Evolutionary conservation across 2,888 invertebrate species (phyloP), one percentile per base, ranked within the genome.

Genomic region (Synergus itoensis): DNA sequence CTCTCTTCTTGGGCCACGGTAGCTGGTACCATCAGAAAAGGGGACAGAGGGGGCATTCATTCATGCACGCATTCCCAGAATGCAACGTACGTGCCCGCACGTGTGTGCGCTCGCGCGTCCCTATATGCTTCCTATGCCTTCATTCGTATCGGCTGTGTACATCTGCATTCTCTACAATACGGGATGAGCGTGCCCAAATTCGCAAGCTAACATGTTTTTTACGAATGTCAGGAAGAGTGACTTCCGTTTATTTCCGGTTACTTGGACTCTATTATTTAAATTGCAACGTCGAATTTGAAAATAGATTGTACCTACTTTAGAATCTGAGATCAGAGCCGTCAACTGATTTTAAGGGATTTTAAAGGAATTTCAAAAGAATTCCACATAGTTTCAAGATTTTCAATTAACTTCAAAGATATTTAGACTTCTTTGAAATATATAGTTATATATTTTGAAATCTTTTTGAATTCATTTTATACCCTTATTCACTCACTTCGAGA

Each of bases 51-150:
- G 87, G 86, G 85, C 89, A 88, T 90, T 90, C 90, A 90, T 90
- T 90, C 90, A 90, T 89, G 86, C 88, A 85, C 87, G 86, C 86
- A 87, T 90, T 90, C 90, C 83, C 87, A 84, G 90, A 90, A 90
- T 83, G 85, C 85, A 83, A 82, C 83, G 67, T 76, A 76, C 80
- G 83, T 62, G 78, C 62, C 79, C 73, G 76, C 76, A 77, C 75
- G 81, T 36, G 80, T 41, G 76, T 73, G 53, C 78, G 77, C 67
- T 69, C 78, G 69, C 43, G 73, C 73, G 53, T 45, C n/a, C 73
- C 45, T 28, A 69, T 28, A 69, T 16, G 40, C 18, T 16, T 28
- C 14, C 53, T 18, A 63, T 41, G 78, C 57, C 53, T 73, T 48
- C 48, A 28, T 36, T 53, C 48, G 7, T 53, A 73, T 73, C 73